Evolutionary conservation across 2,113 vertebrate species (phyloP).

Genomic region (Phalacrocorax pelagicus): DNA sequence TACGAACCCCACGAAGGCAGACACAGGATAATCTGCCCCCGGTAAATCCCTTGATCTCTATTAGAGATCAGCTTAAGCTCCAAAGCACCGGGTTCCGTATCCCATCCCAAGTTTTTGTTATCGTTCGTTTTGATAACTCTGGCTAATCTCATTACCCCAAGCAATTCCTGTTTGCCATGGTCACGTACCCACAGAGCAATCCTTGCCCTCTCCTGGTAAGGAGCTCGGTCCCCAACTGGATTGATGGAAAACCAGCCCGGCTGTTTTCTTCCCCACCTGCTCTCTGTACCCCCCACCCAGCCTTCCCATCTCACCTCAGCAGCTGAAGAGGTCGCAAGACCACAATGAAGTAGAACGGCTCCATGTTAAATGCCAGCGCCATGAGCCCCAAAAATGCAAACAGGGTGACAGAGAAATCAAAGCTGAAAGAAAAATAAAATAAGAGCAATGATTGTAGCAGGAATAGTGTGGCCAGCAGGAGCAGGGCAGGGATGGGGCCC

Average conservation of each 20-base stretch:
- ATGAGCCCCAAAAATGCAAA: constrained; percentile 94
- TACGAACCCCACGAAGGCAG: constrained; percentile 58
- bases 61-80: constrained; percentile 65
- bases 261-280: background rate
- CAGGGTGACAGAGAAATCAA: constrained; percentile 92
- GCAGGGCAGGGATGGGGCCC: too few species aligned
- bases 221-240: background rate
- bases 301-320: constrained; percentile 79
- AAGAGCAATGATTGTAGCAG: background rate
- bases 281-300: background rate
- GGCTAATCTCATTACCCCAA: constrained; percentile 52
- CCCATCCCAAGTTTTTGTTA: constrained; percentile 58
- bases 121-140: background rate
- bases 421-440: constrained; percentile 69
- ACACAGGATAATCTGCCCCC: constrained; percentile 57
- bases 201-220: constrained; percentile 24
- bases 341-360: constrained; percentile 97
- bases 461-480: too few species aligned
- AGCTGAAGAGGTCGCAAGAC: constrained; percentile 93
- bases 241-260: background rate
- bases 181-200: constrained; percentile 19
- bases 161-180: background rate
- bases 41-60: constrained; percentile 64
- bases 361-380: constrained; percentile 89
- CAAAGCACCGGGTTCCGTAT: constrained; percentile 19